phyloP scores from a whole-genome alignment of 2,797 vertebrate genomes.

The Steatocranus sp. region DNA sequence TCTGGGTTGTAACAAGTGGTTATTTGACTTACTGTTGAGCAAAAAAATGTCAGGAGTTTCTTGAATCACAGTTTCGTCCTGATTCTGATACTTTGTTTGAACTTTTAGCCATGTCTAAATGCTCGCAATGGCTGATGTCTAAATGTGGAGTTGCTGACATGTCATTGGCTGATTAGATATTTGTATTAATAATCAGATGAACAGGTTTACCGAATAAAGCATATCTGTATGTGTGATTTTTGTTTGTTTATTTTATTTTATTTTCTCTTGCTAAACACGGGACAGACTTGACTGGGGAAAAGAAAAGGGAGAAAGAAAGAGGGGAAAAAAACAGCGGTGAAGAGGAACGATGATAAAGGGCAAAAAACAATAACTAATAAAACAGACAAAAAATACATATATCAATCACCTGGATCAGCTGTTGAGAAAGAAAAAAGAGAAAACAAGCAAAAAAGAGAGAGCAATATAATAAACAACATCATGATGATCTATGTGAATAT shows the following conservation, averaged over 20 bases:
- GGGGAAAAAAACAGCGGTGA: fast-evolving
- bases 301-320: background rate
- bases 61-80: background rate
- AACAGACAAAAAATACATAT: fast-evolving
- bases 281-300: background rate
- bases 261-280: background rate
- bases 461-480: background rate
- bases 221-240: background rate
- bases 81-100: background rate
- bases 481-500: background rate
- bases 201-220: fast-evolving
- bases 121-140: background rate
- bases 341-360: fast-evolving
- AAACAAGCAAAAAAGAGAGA: background rate
- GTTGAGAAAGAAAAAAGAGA: background rate
- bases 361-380: background rate
- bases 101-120: background rate
- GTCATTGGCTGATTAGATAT: background rate
- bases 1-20: background rate
- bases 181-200: background rate
- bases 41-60: fast-evolving
- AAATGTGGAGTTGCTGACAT: background rate
- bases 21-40: fast-evolving
- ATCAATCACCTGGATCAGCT: background rate
- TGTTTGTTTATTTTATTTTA: background rate